Evolutionary conservation across 2,888 invertebrate genomes (phyloP).

Genomic region (Acrobasis suavella): DNA sequence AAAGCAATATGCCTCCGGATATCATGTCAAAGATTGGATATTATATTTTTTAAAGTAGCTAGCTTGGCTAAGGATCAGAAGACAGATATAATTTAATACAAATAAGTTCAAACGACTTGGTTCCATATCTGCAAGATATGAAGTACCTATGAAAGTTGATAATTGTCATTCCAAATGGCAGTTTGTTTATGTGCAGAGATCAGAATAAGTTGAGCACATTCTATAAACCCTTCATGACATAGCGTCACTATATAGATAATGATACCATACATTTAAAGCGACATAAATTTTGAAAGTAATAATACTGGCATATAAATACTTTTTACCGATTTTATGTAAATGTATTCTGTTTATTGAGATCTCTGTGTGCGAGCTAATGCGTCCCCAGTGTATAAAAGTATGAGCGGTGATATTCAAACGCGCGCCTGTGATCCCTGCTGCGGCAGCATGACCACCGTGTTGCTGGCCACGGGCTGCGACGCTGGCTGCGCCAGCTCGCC

Average conservation of each 20-base stretch:
- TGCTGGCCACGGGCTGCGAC: conserved; percentile 35
- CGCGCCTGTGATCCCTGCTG: conserved; percentile 56
- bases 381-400: background rate
- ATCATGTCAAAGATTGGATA: too few species aligned
- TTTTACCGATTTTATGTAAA: conserved; percentile 1
- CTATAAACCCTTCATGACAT: background rate
- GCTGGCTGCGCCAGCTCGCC: conserved; percentile 31
- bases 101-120: background rate
- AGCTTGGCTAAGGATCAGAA: too few species aligned
- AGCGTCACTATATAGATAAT: too few species aligned
- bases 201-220: background rate
- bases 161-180: too few species aligned
- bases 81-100: too few species aligned
- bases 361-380: conserved; percentile 32
- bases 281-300: too few species aligned
- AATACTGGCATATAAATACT: too few species aligned
- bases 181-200: background rate
- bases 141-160: too few species aligned
- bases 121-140: too few species aligned
- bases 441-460: conserved; percentile 66
- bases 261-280: too few species aligned
- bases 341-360: conserved; percentile 2
- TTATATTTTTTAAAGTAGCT: too few species aligned
- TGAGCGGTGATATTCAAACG: conserved; percentile 58
- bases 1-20: too few species aligned